phyloP scores from a whole-genome alignment of 1,140 invertebrate species.

The Pseudomyrmex pallidus region DNA sequence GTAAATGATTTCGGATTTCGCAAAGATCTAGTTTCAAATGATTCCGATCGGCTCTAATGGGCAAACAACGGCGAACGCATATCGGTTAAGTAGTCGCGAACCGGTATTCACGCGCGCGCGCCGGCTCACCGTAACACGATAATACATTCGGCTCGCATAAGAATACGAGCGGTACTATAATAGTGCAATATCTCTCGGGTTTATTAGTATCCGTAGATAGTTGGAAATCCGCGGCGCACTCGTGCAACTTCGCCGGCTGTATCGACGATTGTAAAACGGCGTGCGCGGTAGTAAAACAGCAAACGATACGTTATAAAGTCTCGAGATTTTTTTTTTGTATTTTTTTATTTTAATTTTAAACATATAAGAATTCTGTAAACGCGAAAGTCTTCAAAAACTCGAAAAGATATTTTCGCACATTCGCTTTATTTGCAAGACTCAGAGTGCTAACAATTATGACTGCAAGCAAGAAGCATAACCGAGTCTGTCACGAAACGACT shows the following conservation, averaged over 20 bases:
- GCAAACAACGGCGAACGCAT: conserved; percentile 43
- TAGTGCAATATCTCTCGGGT: conserved; percentile 41
- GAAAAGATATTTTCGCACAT: not conserved
- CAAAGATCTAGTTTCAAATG: conserved; percentile 40
- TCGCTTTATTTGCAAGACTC: not conserved
- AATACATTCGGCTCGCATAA: conserved; percentile 49
- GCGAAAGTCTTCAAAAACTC: not conserved
- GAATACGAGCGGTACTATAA: conserved; percentile 49
- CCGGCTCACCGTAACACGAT: conserved; percentile 47
- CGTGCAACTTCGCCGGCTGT: not conserved
- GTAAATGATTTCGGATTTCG: conserved; percentile 28
- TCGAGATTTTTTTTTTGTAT: conserved; percentile 4
- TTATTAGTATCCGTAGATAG: conserved; percentile 50
- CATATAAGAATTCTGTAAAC: not conserved
- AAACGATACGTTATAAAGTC: conserved; percentile 34
- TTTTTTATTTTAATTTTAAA: not conserved
- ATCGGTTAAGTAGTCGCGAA: conserved; percentile 45
- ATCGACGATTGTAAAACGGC: conserved; percentile 13
- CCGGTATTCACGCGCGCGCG: conserved; percentile 37
- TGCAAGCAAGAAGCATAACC: not conserved
- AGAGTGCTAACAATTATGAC: not conserved
- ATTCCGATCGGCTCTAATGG: conserved; percentile 37
- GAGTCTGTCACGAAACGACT: conserved; percentile 34
- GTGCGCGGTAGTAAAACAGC: conserved; percentile 23
- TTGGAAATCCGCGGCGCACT: conserved; percentile 13